These are phyloP conservation scores for Carassius gibelio DNA, from an alignment of 2,113 vertebrate species.

Conservation along the genomic window DNA sequence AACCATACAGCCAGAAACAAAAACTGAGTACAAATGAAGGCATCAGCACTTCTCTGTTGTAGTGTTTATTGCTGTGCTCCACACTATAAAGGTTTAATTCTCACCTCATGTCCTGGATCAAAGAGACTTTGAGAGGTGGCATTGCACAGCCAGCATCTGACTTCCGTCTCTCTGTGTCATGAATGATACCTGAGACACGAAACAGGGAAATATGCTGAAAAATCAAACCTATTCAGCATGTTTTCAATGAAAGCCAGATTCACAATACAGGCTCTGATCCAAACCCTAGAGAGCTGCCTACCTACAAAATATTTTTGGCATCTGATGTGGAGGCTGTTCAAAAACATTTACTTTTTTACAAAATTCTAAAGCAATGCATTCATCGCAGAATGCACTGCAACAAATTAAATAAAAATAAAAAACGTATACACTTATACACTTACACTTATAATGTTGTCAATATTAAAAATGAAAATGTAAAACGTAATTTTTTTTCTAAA, in stretches of 20 bases:
- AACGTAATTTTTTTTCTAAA: background rate
- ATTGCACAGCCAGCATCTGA: conserved; percentile 87
- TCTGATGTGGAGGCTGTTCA: background rate
- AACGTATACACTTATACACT: background rate
- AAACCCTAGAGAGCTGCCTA: background rate
- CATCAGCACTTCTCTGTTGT: background rate
- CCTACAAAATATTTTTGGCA: background rate
- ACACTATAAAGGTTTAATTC: conserved; percentile 30
- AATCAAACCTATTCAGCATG: background rate
- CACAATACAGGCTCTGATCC: background rate
- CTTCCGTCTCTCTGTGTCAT: conserved; percentile 92
- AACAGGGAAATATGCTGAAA: conserved; percentile 15
- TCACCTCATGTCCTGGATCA: conserved; percentile 97
- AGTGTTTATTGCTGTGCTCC: background rate
- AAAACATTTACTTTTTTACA: background rate
- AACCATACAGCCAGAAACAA: background rate
- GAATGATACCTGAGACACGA: conserved; percentile 82
- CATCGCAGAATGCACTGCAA: background rate
- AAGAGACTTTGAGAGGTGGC: conserved; percentile 90
- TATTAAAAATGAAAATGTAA: background rate
- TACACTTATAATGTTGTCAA: background rate
- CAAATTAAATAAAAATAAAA: background rate
- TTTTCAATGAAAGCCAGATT: background rate
- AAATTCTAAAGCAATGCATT: background rate
- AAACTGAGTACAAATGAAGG: background rate